Evolutionary conservation across 2,797 vertebrate species (phyloP).

Genomic region (Sphaeramia orbicularis): DNA sequence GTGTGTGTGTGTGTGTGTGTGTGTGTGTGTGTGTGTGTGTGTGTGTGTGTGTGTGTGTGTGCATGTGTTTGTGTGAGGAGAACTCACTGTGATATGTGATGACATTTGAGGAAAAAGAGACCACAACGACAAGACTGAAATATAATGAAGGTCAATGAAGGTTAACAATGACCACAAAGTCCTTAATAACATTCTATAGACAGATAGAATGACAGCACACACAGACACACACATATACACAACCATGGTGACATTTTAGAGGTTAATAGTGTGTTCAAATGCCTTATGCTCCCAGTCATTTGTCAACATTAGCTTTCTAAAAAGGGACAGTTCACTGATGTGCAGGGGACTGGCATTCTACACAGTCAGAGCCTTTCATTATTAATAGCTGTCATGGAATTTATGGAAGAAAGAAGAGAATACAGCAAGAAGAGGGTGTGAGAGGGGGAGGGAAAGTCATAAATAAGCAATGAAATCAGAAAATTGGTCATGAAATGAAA

Average conservation of each 20-base stretch:
- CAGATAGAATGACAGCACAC: constrained; percentile 7
- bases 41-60: not conserved
- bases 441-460: constrained; percentile 20
- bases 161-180: constrained; percentile 42
- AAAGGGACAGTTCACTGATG: constrained; percentile 69
- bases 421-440: constrained; percentile 4
- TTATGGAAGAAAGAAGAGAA: constrained; percentile 24
- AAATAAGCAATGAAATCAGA: constrained; percentile 56
- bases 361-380: constrained; percentile 71
- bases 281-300: constrained; percentile 68
- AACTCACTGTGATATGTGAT: constrained; percentile 40
- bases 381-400: constrained; percentile 72
- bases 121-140: constrained; percentile 39
- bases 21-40: not conserved
- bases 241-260: constrained; percentile 58
- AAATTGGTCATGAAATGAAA: constrained; percentile 24
- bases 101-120: constrained; percentile 51
- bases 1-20: not conserved
- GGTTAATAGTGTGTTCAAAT: constrained; percentile 71
- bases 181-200: constrained; percentile 42
- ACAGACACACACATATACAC: constrained; percentile 3
- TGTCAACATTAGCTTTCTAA: constrained; percentile 74
- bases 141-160: constrained; percentile 67
- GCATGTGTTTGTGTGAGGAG: not conserved
- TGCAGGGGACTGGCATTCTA: constrained; percentile 73